These are phyloP conservation scores for Phymastichus coffea DNA, from an alignment of 1,140 invertebrate species.

Conservation along the genomic window DNA sequence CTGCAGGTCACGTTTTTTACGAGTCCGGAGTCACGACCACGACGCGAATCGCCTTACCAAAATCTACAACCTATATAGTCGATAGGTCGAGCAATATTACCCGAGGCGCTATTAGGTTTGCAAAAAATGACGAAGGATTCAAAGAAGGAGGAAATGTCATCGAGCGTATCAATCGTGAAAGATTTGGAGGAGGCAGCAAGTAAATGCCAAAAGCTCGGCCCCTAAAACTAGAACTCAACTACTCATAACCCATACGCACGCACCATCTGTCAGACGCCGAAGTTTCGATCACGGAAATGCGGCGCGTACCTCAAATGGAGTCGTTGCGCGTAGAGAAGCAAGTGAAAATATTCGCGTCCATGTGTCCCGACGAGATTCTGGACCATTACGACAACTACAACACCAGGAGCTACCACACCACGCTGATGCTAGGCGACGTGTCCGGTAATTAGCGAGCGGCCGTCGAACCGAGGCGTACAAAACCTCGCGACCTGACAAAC, in stretches of 20 bases:
- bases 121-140: no score
- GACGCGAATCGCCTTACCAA: no score
- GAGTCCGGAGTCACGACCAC: no score
- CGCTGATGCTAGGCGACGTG: slow-evolving; percentile 64
- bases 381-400: slow-evolving; percentile 58
- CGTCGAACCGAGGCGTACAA: neutral
- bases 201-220: no score
- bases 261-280: neutral
- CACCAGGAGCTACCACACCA: slow-evolving; percentile 58
- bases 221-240: no score
- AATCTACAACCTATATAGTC: no score
- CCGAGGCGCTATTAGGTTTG: no score
- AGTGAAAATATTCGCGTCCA: slow-evolving; percentile 61
- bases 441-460: slow-evolving; percentile 49
- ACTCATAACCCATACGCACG: neutral
- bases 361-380: slow-evolving; percentile 66
- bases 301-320: neutral
- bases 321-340: slow-evolving; percentile 37
- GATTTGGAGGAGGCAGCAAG: neutral
- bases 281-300: neutral
- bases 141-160: neutral
- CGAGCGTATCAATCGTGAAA: neutral
- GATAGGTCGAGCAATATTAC: no score
- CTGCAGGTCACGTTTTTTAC: no score
- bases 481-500: no score